Percentiles rank a stretch among this genome's conserved stretches.
phyloP scores from a whole-genome alignment of 2,113 vertebrate species.

The Porphyrio hochstetteri region DNA sequence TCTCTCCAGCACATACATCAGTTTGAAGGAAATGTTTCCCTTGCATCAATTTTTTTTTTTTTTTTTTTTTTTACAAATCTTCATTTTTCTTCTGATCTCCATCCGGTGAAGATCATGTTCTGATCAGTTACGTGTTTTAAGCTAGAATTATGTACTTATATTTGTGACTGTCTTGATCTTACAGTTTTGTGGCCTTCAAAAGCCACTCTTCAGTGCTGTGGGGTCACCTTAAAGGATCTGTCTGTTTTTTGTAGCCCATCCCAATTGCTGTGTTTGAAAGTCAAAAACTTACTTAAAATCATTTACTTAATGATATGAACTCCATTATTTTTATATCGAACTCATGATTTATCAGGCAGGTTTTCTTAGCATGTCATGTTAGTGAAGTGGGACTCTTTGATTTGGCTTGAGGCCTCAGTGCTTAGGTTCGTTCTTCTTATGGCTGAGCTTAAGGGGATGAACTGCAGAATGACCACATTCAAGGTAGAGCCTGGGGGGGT shows the following conservation, averaged over 20 bases:
- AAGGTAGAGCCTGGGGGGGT: not conserved
- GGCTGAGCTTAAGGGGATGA: not conserved
- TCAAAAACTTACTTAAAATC: not conserved
- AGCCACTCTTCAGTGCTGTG: not conserved
- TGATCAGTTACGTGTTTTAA: not conserved
- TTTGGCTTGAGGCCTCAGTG: not conserved
- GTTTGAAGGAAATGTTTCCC: not conserved
- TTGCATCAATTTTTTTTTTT: not conserved
- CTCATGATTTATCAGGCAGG: not conserved
- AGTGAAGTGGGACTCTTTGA: not conserved
- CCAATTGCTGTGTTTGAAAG: not conserved
- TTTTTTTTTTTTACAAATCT: not conserved
- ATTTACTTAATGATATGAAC: not conserved
- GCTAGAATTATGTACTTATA: not conserved
- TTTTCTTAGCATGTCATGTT: not conserved
- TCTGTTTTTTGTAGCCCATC: not conserved
- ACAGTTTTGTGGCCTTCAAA: not conserved
- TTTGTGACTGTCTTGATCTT: not conserved
- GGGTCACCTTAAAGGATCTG: not conserved
- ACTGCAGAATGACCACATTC: not conserved
- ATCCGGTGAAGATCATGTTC: not conserved
- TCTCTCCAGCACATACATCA: not conserved
- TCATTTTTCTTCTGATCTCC: not conserved
- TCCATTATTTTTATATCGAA: not conserved
- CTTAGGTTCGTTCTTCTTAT: rapidly evolving